These are phyloP conservation scores for Gisinianus flammeolus DNA, from an alignment of 2,888 invertebrate genomes.

Conservation along the genomic window DNA sequence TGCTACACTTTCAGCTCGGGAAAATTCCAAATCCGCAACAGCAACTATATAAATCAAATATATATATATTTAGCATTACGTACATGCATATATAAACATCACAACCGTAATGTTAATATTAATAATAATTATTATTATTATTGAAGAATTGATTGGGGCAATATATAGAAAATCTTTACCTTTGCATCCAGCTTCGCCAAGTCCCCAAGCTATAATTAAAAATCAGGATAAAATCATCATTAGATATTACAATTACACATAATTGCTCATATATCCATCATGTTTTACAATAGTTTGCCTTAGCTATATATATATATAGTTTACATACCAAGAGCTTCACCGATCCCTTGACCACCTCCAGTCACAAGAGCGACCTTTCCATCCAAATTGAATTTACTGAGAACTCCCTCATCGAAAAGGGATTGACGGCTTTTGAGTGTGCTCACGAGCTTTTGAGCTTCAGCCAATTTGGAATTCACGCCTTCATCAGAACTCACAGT, in stretches of 20 bases:
- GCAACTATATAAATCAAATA: no score
- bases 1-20: conserved; percentile 53
- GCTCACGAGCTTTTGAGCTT: conserved; percentile 47
- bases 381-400: conserved; percentile 56
- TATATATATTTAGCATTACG: no score
- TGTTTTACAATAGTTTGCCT: no score
- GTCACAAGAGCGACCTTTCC: conserved; percentile 57
- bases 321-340: conserved; percentile 33
- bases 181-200: conserved; percentile 58
- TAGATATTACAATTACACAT: not conserved
- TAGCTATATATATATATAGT: not conserved
- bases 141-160: no score
- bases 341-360: conserved; percentile 49
- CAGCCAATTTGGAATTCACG: conserved; percentile 42
- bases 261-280: not conserved
- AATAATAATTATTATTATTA: no score
- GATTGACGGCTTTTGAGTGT: conserved; percentile 39
- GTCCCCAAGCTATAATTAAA: conserved; percentile 45
- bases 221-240: not conserved
- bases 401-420: conserved; percentile 43
- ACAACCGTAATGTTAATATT: no score
- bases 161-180: conserved; percentile 19
- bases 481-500: conserved; percentile 42
- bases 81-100: no score
- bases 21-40: conserved; percentile 54